Conservation (phyloP, 2,888 invertebrate genomes). For the Ischnura elegans region DNA sequence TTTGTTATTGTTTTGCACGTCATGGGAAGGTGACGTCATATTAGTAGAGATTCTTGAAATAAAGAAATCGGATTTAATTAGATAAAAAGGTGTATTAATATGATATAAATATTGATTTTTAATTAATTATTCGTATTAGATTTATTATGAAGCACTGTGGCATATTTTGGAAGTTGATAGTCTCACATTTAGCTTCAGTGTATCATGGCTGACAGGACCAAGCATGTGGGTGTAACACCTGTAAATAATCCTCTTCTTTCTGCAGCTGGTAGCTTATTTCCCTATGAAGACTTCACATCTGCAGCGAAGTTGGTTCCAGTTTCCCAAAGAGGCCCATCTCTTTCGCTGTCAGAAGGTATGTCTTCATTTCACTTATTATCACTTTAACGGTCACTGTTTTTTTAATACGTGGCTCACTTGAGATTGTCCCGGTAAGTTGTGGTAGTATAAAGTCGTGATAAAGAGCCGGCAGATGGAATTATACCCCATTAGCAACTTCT, state of each 20-base stretch:
- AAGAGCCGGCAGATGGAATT: neutral
- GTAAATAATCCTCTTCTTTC: slow-evolving; percentile 64
- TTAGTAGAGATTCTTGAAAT: neutral
- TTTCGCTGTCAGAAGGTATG: slow-evolving; percentile 57
- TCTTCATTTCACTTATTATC: neutral
- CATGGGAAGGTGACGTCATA: slow-evolving; percentile 10
- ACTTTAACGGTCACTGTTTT: neutral
- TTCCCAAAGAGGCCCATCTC: slow-evolving; percentile 36
- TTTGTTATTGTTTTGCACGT: neutral
- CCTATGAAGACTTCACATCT: slow-evolving; percentile 47
- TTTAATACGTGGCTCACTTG: slow-evolving; percentile 55
- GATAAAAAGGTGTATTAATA: neutral
- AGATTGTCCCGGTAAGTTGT: neutral
- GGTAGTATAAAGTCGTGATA: neutral
- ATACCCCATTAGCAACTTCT: neutral
- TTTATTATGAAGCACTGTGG: neutral
- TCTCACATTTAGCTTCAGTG: slow-evolving; percentile 12
- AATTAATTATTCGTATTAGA: neutral
- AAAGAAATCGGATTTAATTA: neutral
- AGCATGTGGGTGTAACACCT: slow-evolving; percentile 58
- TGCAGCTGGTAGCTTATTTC: slow-evolving; percentile 56
- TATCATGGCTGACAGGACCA: slow-evolving; percentile 58
- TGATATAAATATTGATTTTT: neutral
- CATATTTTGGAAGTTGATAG: neutral
- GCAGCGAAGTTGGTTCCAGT: slow-evolving; percentile 50